Percentiles rank a stretch among this genome's conserved stretches.
Conservation (phyloP, 2,113 vertebrate genomes). For the Mesoclemmys tuberculata region DNA sequence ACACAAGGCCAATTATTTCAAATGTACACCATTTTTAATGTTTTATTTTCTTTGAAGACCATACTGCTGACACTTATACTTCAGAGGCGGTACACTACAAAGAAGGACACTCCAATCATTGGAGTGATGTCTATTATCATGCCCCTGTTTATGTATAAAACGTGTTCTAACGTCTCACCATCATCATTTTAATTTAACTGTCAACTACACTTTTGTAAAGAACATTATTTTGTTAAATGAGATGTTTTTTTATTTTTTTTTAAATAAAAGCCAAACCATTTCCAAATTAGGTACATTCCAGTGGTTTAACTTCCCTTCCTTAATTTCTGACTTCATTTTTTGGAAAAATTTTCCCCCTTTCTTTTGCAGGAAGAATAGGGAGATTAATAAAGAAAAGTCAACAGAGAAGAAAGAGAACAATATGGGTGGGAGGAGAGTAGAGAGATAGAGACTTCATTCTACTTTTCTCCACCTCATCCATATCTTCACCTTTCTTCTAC, state of each 20-base stretch:
- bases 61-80: slow-evolving; percentile 37
- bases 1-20: slow-evolving; percentile 61
- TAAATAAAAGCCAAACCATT: slow-evolving; percentile 10
- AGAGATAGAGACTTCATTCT: neutral
- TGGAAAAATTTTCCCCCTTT: neutral
- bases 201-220: slow-evolving; percentile 32
- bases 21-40: slow-evolving; percentile 23
- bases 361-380: neutral
- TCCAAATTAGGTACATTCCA: neutral
- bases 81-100: slow-evolving; percentile 6
- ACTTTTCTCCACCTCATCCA: fast-evolving
- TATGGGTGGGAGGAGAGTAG: neutral
- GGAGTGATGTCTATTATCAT: neutral
- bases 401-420: neutral
- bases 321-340: neutral
- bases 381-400: neutral
- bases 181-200: slow-evolving; percentile 28
- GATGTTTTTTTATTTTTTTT: too few species aligned
- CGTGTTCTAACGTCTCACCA: neutral
- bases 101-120: slow-evolving; percentile 25
- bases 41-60: slow-evolving; percentile 58
- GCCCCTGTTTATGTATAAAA: slow-evolving; percentile 38
- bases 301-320: neutral
- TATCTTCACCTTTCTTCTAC: neutral
- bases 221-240: slow-evolving; percentile 31